phyloP scores from a whole-genome alignment of 2,113 vertebrate species.

The Gasterosteus aculeatus region DNA sequence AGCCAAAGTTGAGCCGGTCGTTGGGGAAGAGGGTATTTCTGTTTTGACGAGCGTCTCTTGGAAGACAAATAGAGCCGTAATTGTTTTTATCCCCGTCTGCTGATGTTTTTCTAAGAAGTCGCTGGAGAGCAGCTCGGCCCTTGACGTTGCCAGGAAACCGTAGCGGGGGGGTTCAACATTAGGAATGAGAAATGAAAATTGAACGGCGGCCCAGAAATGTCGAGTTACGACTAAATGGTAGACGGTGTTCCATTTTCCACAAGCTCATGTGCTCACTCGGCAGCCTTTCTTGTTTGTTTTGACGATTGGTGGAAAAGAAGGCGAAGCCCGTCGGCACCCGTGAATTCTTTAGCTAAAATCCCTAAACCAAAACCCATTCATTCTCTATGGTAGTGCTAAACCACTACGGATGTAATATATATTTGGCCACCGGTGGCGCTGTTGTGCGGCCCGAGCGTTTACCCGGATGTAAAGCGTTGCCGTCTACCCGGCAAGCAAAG shows the following conservation, averaged over 20 bases:
- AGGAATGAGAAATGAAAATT: constrained; percentile 80
- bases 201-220: constrained; percentile 83
- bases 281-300: constrained; percentile 32
- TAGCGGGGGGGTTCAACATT: constrained; percentile 84
- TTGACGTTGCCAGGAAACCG: constrained; percentile 82
- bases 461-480: too few relatives aligned
- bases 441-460: too few relatives aligned
- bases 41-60: constrained; percentile 76
- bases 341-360: too few relatives aligned
- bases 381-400: too few relatives aligned
- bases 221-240: constrained; percentile 68
- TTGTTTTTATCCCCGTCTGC: constrained; percentile 87
- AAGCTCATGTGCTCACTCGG: constrained; percentile 68
- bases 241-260: constrained; percentile 76
- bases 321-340: not conserved
- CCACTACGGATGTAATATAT: too few relatives aligned
- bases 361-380: too few relatives aligned
- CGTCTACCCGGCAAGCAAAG: too few relatives aligned
- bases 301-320: constrained; percentile 47
- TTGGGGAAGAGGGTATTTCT: constrained; percentile 51
- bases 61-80: constrained; percentile 84
- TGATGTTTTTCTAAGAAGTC: constrained; percentile 84
- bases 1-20: constrained; percentile 57
- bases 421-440: too few relatives aligned
- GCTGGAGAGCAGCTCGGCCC: constrained; percentile 77